Conservation (phyloP, 2,888 invertebrate species). For the Drosophila ezoana region DNA sequence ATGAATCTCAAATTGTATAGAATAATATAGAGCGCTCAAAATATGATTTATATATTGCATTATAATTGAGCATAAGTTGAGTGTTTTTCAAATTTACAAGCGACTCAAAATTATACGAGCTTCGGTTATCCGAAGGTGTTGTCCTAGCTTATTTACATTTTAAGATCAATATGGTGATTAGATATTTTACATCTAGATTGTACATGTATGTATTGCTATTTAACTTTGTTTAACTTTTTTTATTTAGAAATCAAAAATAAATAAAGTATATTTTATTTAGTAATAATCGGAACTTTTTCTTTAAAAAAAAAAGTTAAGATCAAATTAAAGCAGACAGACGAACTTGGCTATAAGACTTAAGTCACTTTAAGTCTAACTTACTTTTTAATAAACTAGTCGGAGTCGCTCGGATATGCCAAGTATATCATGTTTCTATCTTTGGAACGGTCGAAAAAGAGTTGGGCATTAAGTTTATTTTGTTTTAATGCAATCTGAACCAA, state of each 20-base stretch:
- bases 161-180: conserved; percentile 58
- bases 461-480: too few relatives aligned
- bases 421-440: too few relatives aligned
- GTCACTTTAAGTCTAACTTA: too few relatives aligned
- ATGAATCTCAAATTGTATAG: conserved; percentile 24
- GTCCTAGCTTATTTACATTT: conserved; percentile 49
- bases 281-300: conserved; percentile 28
- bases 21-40: conserved; percentile 28
- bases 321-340: too few relatives aligned
- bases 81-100: conserved; percentile 47
- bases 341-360: too few relatives aligned
- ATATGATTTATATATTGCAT: conserved; percentile 41
- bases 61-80: conserved; percentile 45
- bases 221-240: conserved; percentile 38
- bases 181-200: conserved; percentile 54
- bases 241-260: conserved; percentile 33
- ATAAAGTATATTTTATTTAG: conserved; percentile 52
- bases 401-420: too few relatives aligned
- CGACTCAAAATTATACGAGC: conserved; percentile 35
- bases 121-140: conserved; percentile 51
- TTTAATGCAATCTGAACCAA: too few relatives aligned
- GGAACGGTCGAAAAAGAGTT: too few relatives aligned
- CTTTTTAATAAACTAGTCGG: too few relatives aligned
- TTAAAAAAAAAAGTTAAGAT: conserved; percentile 7
- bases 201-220: conserved; percentile 47